These are phyloP conservation scores for Eurytoma californica DNA, from an alignment of 2,888 invertebrate genomes.

Conservation along the genomic window DNA sequence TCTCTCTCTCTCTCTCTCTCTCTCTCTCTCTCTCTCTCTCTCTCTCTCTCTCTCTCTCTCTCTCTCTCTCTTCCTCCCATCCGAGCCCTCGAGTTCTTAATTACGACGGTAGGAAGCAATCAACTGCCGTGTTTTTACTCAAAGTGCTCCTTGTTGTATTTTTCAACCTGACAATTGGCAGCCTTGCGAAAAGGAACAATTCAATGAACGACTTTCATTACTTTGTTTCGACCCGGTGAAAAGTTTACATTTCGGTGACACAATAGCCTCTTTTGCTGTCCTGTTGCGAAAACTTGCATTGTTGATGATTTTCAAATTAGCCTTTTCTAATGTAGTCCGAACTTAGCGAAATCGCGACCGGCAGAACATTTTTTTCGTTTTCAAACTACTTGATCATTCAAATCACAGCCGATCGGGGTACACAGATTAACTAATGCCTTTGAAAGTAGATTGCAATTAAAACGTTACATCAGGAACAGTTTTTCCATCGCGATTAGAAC, in stretches of 20 bases:
- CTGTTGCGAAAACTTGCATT: conserved; percentile 40
- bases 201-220: conserved; percentile 42
- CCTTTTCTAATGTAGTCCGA: conserved; percentile 12
- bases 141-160: conserved; percentile 47
- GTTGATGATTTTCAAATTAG: conserved; percentile 45
- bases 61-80: neutral
- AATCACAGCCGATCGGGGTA: neutral
- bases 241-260: conserved; percentile 47
- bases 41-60: too few species aligned
- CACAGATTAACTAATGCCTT: too few species aligned
- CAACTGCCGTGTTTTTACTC: neutral
- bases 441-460: too few species aligned
- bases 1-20: too few species aligned
- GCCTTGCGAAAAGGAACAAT: conserved; percentile 45
- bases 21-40: too few species aligned
- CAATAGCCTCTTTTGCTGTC: conserved; percentile 52
- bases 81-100: too few species aligned
- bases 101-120: neutral
- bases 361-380: neutral
- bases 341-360: neutral
- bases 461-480: too few species aligned
- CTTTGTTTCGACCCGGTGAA: conserved; percentile 46
- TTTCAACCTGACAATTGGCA: conserved; percentile 36
- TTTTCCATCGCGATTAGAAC: too few species aligned
- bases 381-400: neutral